These are phyloP conservation scores for Bos indicus DNA, from an alignment of 2,113 vertebrate species.

Conservation along the genomic window DNA sequence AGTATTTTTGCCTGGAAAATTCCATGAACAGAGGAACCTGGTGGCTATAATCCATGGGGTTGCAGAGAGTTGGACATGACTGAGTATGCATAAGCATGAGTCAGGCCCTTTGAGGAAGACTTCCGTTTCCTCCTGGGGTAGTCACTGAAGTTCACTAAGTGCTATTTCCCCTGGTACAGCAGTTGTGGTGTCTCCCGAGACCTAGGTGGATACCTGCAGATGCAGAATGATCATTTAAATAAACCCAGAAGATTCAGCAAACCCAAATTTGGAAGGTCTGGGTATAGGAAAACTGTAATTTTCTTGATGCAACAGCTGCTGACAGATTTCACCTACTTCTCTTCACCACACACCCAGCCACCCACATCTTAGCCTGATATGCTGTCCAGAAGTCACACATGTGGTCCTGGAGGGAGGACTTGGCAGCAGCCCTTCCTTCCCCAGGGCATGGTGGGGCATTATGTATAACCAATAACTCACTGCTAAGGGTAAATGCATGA, in stretches of 20 bases:
- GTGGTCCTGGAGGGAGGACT: not conserved
- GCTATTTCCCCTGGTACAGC: not conserved
- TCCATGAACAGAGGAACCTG: not conserved
- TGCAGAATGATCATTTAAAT: not conserved
- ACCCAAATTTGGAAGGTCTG: constrained; percentile 27
- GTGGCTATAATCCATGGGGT: not conserved
- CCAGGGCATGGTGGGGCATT: not conserved
- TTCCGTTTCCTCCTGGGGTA: constrained; percentile 9
- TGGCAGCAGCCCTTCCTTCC: not conserved
- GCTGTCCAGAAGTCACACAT: not conserved
- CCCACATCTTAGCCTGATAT: not conserved
- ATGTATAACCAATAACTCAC: not conserved
- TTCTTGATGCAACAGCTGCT: not conserved
- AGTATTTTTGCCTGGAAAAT: not conserved
- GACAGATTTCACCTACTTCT: constrained; percentile 1
- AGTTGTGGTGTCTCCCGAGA: not conserved
- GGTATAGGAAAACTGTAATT: constrained; percentile 43
- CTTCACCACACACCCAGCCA: not conserved
- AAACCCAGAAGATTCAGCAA: not conserved
- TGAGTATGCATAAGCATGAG: not conserved
- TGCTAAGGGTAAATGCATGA: not conserved
- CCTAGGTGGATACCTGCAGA: not conserved
- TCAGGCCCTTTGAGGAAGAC: not conserved
- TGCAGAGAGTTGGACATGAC: not conserved
- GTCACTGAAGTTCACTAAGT: constrained; percentile 5